Percentiles rank a stretch among this genome's conserved stretches.
Evolutionary conservation across 2,888 invertebrate genomes (phyloP).

Genomic region (Macrosiphum euphorbiae): DNA sequence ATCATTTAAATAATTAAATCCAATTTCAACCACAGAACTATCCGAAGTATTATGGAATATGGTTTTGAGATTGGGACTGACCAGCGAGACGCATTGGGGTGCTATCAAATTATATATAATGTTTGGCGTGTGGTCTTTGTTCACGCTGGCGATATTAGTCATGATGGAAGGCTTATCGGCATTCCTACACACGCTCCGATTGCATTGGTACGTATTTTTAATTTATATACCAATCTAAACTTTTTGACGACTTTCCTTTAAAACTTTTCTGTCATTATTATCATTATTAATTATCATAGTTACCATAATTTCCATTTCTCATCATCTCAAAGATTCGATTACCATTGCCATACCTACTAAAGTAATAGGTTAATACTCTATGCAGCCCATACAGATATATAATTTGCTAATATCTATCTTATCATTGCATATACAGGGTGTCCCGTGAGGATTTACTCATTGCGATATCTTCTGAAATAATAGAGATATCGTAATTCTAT

Average conservation of each 20-base stretch:
- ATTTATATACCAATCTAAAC: neutral
- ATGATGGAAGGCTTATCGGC: slow-evolving; percentile 94
- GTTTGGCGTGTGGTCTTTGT: slow-evolving; percentile 84
- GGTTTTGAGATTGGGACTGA: slow-evolving; percentile 73
- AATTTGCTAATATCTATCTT: too few species aligned
- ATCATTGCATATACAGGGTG: too few species aligned
- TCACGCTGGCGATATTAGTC: slow-evolving; percentile 86
- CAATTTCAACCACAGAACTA: slow-evolving; percentile 74
- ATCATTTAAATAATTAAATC: neutral
- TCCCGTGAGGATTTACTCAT: too few species aligned
- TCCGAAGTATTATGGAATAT: slow-evolving; percentile 86
- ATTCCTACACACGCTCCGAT: slow-evolving; percentile 88
- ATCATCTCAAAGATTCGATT: neutral
- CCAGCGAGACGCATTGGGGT: slow-evolving; percentile 69
- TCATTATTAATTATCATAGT: neutral
- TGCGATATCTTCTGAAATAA: too few species aligned
- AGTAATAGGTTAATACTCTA: neutral
- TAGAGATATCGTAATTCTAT: too few species aligned
- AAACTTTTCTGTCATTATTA: neutral
- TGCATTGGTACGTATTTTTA: slow-evolving; percentile 80
- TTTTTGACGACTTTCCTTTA: neutral
- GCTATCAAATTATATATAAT: slow-evolving; percentile 73
- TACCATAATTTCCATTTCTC: neutral
- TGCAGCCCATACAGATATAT: neutral
- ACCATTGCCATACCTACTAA: neutral